phyloP scores from a whole-genome alignment of 2,113 vertebrate species.

The Catagonus wagneri region DNA sequence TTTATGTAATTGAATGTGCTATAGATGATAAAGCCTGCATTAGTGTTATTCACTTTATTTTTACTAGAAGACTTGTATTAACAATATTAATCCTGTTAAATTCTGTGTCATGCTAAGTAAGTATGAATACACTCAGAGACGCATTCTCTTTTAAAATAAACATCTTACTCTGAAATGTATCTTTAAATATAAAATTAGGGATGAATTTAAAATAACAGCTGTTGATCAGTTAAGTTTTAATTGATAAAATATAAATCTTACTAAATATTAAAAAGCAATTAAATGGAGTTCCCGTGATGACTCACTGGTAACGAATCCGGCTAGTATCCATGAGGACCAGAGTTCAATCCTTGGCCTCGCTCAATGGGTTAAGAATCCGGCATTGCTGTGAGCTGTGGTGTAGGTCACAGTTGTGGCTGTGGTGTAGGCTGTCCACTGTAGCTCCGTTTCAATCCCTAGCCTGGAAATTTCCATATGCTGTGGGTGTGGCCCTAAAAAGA shows the following conservation, averaged over 20 bases:
- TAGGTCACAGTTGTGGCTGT: no score
- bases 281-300: background rate
- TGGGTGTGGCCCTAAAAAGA: no score
- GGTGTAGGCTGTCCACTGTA: no score
- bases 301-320: no score
- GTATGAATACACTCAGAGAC: background rate
- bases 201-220: background rate
- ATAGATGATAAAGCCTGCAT: background rate
- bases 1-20: background rate
- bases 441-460: no score
- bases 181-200: conserved; percentile 5
- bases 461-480: no score
- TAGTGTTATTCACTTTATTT: conserved; percentile 50
- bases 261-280: background rate
- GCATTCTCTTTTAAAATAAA: conserved; percentile 55
- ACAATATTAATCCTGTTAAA: background rate
- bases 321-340: no score
- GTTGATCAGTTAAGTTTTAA: background rate
- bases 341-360: no score
- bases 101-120: background rate
- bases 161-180: background rate
- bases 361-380: no score
- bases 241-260: conserved; percentile 33
- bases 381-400: no score
- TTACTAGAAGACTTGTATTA: conserved; percentile 40